Evolutionary conservation across 2,888 invertebrate genomes (phyloP), one percentile per base, ranked within the genome.

Genomic region (Hyposoter didymator): DNA sequence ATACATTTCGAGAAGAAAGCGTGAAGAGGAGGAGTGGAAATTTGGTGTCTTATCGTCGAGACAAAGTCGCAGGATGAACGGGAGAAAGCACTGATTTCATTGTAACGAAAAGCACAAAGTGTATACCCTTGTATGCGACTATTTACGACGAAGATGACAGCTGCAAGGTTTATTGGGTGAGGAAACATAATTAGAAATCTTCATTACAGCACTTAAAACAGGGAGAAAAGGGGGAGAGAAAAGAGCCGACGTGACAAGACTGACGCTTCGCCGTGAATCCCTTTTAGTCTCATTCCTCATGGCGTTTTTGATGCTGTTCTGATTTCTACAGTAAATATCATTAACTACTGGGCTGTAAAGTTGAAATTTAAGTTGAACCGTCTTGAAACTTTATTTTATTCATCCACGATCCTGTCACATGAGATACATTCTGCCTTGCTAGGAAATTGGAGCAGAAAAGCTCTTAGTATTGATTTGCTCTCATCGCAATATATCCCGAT

Each of bases 121-220:
- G 19, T 43, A 39, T 28, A 45, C 12, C 43, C 52, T 14, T 69
- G 52, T 22, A 22, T 17, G n/a, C n/a, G 39, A 45, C 45, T 43
- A 32, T 52, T 43, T 49, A 62, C 59, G 49, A 49, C 35, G 67
- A 52, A 47, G 76, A 62, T 73, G 76, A 59, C 55, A 73, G 43
- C 52, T 79, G 69, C 62, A 35, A 73, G 64, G 69, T 73, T 55
- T 59, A 79, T 82, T 81, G 83, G 59, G 81, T 67, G 78, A 73
- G 79, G 74, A 67, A 84, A 86, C 83, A 81, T 83, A 84, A 87
- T 87, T 87, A 87, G 84, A 86, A 87, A 84, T 82, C 84, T 86
- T 86, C 85, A 87, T 87, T 86, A 85, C 80, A 82, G 86, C 80
- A 87, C 86, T 85, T 72, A 62, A 62, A 78, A 70, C 55, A 81